Percentiles rank a stretch among this genome's conserved stretches.
Evolutionary conservation across 1,140 invertebrate genomes (phyloP).

Genomic region (Bombus picipes): DNA sequence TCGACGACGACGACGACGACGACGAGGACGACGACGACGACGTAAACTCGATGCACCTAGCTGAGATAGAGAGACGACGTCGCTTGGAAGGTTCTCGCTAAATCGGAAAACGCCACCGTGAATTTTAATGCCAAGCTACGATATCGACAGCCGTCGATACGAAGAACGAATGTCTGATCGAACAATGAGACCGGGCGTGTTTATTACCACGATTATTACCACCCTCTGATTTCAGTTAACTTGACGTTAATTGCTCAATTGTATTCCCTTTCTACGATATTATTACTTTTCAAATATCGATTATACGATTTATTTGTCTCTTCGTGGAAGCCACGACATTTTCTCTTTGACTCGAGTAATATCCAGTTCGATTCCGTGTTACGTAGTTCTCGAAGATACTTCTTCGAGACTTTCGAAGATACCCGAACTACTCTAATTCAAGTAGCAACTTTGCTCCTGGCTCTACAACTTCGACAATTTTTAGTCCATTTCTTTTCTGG

Average conservation of each 20-base stretch:
- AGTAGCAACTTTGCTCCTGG: neutral
- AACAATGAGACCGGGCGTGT: neutral
- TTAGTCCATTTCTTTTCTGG: neutral
- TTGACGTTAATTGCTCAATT: neutral
- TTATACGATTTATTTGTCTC: neutral
- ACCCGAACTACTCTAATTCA: neutral
- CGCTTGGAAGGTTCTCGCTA: constrained; percentile 8
- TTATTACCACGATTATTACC: constrained; percentile 4
- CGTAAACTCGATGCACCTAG: constrained; percentile 7
- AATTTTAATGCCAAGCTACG: constrained; percentile 28
- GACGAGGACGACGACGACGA: constrained; percentile 5
- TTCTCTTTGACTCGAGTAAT: neutral
- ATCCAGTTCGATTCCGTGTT: neutral
- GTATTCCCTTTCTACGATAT: neutral
- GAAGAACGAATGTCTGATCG: neutral
- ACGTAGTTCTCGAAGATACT: too few relatives aligned
- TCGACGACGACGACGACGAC: neutral
- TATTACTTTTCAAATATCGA: neutral
- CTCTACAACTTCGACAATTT: neutral
- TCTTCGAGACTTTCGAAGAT: neutral
- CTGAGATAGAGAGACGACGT: constrained; percentile 13
- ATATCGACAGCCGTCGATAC: constrained; percentile 8
- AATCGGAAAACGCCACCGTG: constrained; percentile 31
- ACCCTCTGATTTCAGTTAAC: neutral
- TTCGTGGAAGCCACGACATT: neutral